These are phyloP conservation scores for Aurelia sp. DNA, from an alignment of 30 jellyfish, hydroid and myxozoan species.

Conservation along the genomic window DNA sequence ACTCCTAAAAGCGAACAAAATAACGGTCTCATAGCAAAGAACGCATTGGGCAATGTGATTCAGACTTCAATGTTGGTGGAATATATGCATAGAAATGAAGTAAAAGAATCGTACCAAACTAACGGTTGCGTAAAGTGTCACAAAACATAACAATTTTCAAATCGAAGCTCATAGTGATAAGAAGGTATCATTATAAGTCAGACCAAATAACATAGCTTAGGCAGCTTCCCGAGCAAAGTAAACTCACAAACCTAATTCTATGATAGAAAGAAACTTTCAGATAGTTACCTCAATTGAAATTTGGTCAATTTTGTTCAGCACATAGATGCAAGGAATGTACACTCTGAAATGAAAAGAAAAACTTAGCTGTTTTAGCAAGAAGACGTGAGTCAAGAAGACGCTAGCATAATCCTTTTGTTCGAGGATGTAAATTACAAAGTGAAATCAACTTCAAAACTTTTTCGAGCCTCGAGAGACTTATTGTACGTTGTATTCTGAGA, in stretches of 20 bases:
- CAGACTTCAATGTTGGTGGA: not conserved
- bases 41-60: not conserved
- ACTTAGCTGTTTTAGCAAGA: no score
- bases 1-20: conserved; percentile 63
- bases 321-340: conserved; percentile 97
- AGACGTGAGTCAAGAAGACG: no score
- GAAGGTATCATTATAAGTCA: no score
- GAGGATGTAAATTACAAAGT: no score
- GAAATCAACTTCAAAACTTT: no score
- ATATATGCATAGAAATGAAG: not conserved
- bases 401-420: no score
- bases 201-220: no score
- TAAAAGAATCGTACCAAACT: not conserved
- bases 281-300: conserved; percentile 92
- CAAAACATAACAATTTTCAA: no score
- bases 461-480: no score
- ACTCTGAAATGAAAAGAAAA: conserved; percentile 60
- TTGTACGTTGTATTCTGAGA: no score
- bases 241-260: not conserved
- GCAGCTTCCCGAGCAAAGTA: not conserved
- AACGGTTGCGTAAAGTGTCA: not conserved
- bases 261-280: no score
- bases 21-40: not conserved
- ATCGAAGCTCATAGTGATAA: no score
- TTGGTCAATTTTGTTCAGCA: conserved; percentile 98